Conservation (phyloP, 2,797 vertebrate genomes). For the Fringilla coelebs region DNA sequence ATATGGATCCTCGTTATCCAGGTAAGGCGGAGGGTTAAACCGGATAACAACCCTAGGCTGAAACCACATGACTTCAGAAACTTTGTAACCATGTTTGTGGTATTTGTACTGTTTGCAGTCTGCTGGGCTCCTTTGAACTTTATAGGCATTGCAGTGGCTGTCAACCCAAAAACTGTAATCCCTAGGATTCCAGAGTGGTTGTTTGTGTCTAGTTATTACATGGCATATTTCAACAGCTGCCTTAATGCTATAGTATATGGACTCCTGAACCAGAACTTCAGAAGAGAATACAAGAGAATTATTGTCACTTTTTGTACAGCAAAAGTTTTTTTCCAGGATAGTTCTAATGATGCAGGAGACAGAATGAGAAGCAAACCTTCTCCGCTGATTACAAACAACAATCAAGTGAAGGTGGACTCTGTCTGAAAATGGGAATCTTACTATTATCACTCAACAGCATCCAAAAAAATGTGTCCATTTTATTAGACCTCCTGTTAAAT, state of each 20-base stretch:
- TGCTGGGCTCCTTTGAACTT: constrained; percentile 98
- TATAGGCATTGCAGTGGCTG: constrained; percentile 92
- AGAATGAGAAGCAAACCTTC: constrained; percentile 90
- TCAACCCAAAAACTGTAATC: constrained; percentile 80
- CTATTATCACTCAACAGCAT: background rate
- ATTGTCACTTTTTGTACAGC: constrained; percentile 87
- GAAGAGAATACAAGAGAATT: constrained; percentile 92
- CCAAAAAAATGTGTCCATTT: background rate
- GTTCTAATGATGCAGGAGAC: constrained; percentile 86
- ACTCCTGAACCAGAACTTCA: constrained; percentile 95
- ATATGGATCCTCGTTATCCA: constrained; percentile 87
- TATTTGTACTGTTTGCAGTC: constrained; percentile 95
- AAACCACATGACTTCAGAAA: constrained; percentile 93
- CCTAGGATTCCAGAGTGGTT: constrained; percentile 94
- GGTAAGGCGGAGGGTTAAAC: constrained; percentile 87
- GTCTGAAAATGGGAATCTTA: constrained; percentile 76
- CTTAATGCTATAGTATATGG: constrained; percentile 98
- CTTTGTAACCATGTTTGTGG: constrained; percentile 97
- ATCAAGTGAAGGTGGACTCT: constrained; percentile 91
- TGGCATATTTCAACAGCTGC: constrained; percentile 99
- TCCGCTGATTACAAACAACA: constrained; percentile 88
- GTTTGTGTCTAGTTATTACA: constrained; percentile 95
- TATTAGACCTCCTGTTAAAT: constrained; percentile 12
- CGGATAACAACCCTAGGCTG: constrained; percentile 85
- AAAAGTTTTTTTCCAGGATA: constrained; percentile 87